A percentile compares a stretch with the other conserved stretches of the same genome.
These are phyloP conservation scores for Danio aesculapii DNA, from an alignment of 2,797 vertebrate species.

Conservation along the genomic window DNA sequence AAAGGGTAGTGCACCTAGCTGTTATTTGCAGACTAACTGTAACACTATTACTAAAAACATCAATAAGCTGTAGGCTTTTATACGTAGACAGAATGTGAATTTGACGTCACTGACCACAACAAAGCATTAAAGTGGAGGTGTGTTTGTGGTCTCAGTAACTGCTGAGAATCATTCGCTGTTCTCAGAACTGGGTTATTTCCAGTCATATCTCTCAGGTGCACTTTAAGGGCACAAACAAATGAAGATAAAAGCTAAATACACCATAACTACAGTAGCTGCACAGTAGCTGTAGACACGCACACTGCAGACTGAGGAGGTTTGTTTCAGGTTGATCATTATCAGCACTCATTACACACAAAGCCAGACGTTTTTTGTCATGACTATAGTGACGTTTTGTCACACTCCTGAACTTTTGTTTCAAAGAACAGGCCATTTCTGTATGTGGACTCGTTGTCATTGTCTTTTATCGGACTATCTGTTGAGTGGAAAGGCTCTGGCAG, in stretches of 20 bases:
- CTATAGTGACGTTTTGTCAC: conserved; percentile 35
- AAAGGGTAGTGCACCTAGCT: neutral
- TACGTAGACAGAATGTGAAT: conserved; percentile 36
- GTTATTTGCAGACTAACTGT: neutral
- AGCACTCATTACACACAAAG: neutral
- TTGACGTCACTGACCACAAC: conserved; percentile 49
- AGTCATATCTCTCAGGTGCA: conserved; percentile 2
- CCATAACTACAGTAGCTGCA: neutral
- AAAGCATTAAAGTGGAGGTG: conserved; percentile 10
- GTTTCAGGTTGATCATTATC: neutral
- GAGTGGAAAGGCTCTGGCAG: conserved; percentile 31
- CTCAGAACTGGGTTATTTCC: conserved; percentile 63
- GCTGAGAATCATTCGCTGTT: conserved; percentile 55
- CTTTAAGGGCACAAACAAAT: conserved; percentile 10
- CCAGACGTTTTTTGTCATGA: neutral
- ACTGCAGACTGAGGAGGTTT: neutral
- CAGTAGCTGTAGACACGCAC: neutral
- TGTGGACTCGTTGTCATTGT: conserved; percentile 42
- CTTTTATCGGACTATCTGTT: conserved; percentile 28
- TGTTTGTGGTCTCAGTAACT: conserved; percentile 40
- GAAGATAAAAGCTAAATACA: neutral
- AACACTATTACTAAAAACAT: conserved; percentile 18
- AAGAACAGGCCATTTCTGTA: conserved; percentile 59
- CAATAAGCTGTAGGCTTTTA: conserved; percentile 15
- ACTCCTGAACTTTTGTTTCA: conserved; percentile 31